Evolutionary conservation across 2,888 invertebrate species (phyloP), one percentile per base, ranked within the genome.

Genomic region (Orthonychiurus folsomi): DNA sequence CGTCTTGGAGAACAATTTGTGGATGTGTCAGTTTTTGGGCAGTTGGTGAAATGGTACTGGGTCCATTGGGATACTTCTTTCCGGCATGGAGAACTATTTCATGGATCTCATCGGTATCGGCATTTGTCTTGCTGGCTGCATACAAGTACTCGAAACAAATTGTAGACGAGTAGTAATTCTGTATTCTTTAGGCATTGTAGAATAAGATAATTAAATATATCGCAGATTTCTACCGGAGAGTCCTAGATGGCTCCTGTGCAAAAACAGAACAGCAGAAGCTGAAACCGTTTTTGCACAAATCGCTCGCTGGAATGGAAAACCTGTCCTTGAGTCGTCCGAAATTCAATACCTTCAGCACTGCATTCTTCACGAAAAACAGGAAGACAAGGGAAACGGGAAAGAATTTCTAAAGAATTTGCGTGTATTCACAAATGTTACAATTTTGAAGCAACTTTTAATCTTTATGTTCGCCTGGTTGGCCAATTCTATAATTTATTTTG

Each of bases 1-100:
- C 67, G n/a, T 61, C 65, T 1, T 67, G 66, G 63, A 27, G 69
- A 50, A 63, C 65, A 2, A 63, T 69, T 57, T 69, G 69, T 52
- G 69, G 69, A 0, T 63, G 59, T 26, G 63, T 69, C 1, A 62
- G 59, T 18, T 59, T 69, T 5, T 69, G 67, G 69, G 61, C 67
- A 2, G n/a, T 69, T 2, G 69, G 69, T 20, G 69, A 69, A 61
- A 69, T 69, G 53, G 47, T 66, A 15, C 48, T 69, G n/a, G 69
- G 65, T 47, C 50, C 67, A 20, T 37, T 27, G 21, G 67, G 69
- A 2, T 69, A 69, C 28, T 62, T 67, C 15, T 2, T 63, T 23
- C 66, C 67, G 12, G 60, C 62, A 3, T 69, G 69, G 69, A 58
- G 66, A 52, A 55, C 48, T 21, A 54, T 69, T 12, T 63, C 69